phyloP scores from a whole-genome alignment of 1,140 invertebrate genomes.

The Coenobita brevimanus region DNA sequence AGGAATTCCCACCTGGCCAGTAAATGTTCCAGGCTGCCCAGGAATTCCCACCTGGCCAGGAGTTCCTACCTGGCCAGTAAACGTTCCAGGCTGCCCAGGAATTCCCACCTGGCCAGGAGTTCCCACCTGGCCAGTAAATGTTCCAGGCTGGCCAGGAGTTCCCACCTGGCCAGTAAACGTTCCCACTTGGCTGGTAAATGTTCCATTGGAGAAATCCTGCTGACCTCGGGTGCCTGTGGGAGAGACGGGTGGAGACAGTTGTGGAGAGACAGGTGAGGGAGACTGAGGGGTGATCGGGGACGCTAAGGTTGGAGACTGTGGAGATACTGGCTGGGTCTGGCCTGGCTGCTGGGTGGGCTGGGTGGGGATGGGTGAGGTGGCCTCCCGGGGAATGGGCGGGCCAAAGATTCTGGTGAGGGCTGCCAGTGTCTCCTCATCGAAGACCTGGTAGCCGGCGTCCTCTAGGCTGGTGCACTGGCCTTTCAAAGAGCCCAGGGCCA shows the following conservation, averaged over 20 bases:
- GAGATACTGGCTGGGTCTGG: not conserved
- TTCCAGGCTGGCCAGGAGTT: too few relatives aligned
- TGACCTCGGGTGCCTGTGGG: not conserved
- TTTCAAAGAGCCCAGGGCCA: conserved; percentile 37
- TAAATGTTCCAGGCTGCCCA: not conserved
- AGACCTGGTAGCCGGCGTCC: conserved; percentile 59
- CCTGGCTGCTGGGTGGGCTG: not conserved
- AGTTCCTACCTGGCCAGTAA: not conserved
- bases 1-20: not conserved
- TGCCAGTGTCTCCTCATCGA: conserved; percentile 33
- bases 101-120: too few relatives aligned
- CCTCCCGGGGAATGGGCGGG: conserved; percentile 33
- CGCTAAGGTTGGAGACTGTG: not conserved
- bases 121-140: too few relatives aligned
- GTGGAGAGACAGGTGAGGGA: not conserved
- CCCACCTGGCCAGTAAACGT: too few relatives aligned
- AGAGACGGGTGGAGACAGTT: not conserved
- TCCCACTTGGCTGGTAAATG: not conserved
- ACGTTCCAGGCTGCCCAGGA: too few relatives aligned
- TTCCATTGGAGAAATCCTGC: not conserved
- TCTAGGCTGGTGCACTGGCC: conserved; percentile 47
- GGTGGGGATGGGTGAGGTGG: conserved; percentile 19
- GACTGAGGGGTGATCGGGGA: not conserved
- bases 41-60: not conserved
- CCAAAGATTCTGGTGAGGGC: conserved; percentile 43